These are phyloP conservation scores for Zeugodacus cucurbitae DNA, from an alignment of 1,140 invertebrate species.

Conservation along the genomic window DNA sequence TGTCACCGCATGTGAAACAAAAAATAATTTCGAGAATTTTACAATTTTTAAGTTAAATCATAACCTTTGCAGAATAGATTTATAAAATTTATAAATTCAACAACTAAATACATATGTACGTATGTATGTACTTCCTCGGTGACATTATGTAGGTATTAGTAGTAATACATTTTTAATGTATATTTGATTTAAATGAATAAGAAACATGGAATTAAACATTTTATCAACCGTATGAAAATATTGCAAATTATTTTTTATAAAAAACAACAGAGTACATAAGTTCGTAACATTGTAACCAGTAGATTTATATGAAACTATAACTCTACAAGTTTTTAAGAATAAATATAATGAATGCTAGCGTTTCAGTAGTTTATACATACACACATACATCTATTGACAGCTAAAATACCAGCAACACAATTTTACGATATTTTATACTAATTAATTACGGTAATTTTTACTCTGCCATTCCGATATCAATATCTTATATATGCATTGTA, in stretches of 20 bases:
- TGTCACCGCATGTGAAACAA: neutral
- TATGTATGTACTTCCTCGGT: neutral
- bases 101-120: neutral
- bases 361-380: neutral
- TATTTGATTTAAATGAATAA: neutral
- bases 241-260: neutral
- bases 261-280: neutral
- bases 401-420: too few species aligned
- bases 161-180: conserved; percentile 23
- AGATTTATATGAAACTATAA: neutral
- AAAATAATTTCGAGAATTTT: too few species aligned
- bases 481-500: too few species aligned
- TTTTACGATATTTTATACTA: too few species aligned
- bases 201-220: conserved; percentile 25
- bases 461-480: too few species aligned
- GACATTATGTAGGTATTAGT: neutral
- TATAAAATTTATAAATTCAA: neutral
- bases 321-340: conserved; percentile 16
- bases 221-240: neutral
- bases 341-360: neutral
- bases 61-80: neutral
- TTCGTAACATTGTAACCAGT: neutral
- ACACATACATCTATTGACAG: too few species aligned
- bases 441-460: too few species aligned
- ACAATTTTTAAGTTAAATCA: neutral